Conservation (phyloP, 2,113 vertebrate species). For the Hemiscyllium ocellatum region DNA sequence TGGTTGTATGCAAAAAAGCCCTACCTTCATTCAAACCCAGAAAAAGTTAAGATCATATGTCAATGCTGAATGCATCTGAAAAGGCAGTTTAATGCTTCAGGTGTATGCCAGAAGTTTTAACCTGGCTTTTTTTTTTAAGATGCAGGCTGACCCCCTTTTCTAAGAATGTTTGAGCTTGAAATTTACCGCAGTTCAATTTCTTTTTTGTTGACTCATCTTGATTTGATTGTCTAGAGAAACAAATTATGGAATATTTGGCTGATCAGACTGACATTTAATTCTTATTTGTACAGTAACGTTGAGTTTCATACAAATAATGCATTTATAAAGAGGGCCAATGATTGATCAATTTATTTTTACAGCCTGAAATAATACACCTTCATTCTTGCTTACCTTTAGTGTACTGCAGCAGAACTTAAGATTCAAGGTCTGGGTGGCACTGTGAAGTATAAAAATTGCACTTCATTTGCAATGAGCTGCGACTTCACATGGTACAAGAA, state of each 20-base stretch:
- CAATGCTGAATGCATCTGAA: not conserved
- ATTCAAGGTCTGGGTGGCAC: slow-evolving; percentile 98
- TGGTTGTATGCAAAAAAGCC: not conserved
- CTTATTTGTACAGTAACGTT: slow-evolving; percentile 15
- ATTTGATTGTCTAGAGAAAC: not conserved
- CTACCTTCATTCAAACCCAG: not conserved
- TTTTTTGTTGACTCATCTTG: not conserved
- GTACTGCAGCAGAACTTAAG: slow-evolving; percentile 99
- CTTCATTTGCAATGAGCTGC: slow-evolving; percentile 91
- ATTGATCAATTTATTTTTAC: not conserved
- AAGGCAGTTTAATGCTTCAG: slow-evolving; percentile 1
- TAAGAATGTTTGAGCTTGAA: not conserved
- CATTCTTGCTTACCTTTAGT: slow-evolving; percentile 95
- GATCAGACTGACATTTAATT: not conserved
- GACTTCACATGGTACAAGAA: slow-evolving; percentile 79
- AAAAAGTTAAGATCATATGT: not conserved
- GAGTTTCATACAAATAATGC: slow-evolving; percentile 21
- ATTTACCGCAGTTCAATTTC: not conserved
- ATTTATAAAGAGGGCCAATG: slow-evolving; percentile 8
- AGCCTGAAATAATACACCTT: slow-evolving; percentile 20
- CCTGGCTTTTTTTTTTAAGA: not conserved
- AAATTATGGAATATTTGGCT: slow-evolving; percentile 8
- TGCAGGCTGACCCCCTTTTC: not conserved
- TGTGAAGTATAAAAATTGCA: slow-evolving; percentile 98
- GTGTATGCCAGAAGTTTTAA: not conserved